These are phyloP conservation scores for Reticulitermes lucifugus DNA, from an alignment of 2,888 invertebrate species.

Conservation along the genomic window DNA sequence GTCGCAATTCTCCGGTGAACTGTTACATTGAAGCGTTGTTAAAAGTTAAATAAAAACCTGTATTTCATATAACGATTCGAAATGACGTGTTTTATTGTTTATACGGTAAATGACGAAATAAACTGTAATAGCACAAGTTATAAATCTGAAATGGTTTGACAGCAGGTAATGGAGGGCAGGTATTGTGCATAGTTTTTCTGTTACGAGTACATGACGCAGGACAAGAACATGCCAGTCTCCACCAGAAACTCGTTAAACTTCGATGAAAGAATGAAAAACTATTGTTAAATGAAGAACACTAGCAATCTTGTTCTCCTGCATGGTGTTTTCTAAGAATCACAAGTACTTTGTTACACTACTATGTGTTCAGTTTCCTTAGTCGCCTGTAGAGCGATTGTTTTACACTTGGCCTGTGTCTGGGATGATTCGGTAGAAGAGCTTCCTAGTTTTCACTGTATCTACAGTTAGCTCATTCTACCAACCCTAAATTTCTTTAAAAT, in stretches of 20 bases:
- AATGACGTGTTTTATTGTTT: background rate
- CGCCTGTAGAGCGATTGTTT: background rate
- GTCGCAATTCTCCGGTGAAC: too few species aligned
- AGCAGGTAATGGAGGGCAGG: background rate
- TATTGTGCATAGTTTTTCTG: background rate
- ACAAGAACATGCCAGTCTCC: background rate
- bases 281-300: slow-evolving; percentile 8
- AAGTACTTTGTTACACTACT: background rate
- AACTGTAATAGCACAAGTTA: background rate
- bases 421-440: background rate
- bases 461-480: too few species aligned
- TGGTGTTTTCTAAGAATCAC: background rate
- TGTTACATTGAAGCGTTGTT: too few species aligned
- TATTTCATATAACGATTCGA: background rate
- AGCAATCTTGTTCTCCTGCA: background rate
- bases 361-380: background rate
- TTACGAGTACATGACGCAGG: background rate
- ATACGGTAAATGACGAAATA: background rate
- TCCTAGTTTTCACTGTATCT: background rate
- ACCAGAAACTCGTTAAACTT: slow-evolving; percentile 2
- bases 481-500: too few species aligned
- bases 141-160: background rate
- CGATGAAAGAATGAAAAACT: background rate
- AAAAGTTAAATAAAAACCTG: too few species aligned
- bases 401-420: background rate